phyloP scores from a whole-genome alignment of 2,113 vertebrate species.

The Glaucidium brasilianum region DNA sequence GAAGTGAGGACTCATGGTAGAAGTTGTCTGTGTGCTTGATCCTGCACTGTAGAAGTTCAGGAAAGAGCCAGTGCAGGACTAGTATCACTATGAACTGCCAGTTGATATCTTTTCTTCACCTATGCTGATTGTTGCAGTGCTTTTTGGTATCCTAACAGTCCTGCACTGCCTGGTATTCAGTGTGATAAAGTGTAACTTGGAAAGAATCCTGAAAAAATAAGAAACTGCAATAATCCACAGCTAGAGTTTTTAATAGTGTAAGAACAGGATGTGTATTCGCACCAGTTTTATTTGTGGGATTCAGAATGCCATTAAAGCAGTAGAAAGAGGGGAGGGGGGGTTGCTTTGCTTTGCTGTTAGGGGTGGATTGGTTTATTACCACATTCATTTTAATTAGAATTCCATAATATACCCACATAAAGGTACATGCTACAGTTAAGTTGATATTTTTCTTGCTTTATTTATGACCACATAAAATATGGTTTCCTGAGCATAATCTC shows the following conservation, averaged over 20 bases:
- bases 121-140: background rate
- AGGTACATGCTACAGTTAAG: conserved; percentile 46
- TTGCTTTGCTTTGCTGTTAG: conserved; percentile 14
- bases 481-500: conserved; percentile 66
- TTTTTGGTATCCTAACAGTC: background rate
- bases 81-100: accelerated
- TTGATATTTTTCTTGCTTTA: conserved; percentile 67
- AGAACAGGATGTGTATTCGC: conserved; percentile 57
- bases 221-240: conserved; percentile 46
- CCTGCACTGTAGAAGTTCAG: background rate
- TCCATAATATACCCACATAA: conserved; percentile 64
- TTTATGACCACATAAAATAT: conserved; percentile 69
- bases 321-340: background rate
- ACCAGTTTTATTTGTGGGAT: conserved; percentile 61
- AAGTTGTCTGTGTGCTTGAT: background rate
- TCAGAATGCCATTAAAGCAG: conserved; percentile 37
- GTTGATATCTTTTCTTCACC: background rate
- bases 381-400: conserved; percentile 67
- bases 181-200: conserved; percentile 44
- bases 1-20: background rate
- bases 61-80: background rate
- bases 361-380: conserved; percentile 55
- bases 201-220: conserved; percentile 55
- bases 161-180: background rate
- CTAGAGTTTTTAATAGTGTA: background rate